Base-by-base conservation (phyloP, 1,140 invertebrate species). In the Pararge aegeria region DNA sequence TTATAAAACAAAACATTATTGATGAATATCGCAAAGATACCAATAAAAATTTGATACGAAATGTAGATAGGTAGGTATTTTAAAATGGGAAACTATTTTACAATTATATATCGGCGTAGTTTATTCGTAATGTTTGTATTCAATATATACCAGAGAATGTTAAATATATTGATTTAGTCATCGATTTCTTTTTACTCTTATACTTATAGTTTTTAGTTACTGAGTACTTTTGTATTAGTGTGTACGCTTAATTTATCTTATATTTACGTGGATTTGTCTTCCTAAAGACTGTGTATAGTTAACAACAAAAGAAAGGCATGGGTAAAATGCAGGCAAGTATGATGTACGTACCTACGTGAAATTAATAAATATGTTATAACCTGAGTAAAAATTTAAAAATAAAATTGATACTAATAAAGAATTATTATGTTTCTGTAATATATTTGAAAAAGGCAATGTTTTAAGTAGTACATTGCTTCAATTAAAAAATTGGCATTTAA, bases 61-160 rank as follows among this genome's bases (percentile, higher is more conserved):
- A 86, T 67, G 76, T 89, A 87, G 83, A 72, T 89, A 87, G 86
- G 80, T 89, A 89, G 83, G 80, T 81, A 84, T 86, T 88, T 81
- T 84, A 88, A 85, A 85, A 87, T 77, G 80, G 67, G 71, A 82
- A 80, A 82, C 73, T 82, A 86, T 78, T 80, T 79, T 83, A 83
- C 72, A 79, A 75, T 75, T 80, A 73, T 75, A 75, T 78, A 75
- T 73, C 61, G 70, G 73, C 63, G 65, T 71, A 74, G 68, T 62
- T 68, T 71, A 75, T 75, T 75, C 53, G 59, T 61, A 70, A 69
- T 49, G 64, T 77, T 78, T 80, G 67, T 77, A 76, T 70, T 64
- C 66, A 65, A 69, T 64, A 65, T 79, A 70, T 76, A 73, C 61
- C 54, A 59, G 61, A 68, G 54, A 65, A 61, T 64, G 66, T 71